Conservation (phyloP, 2,797 vertebrate genomes). For the Natrix natrix region DNA sequence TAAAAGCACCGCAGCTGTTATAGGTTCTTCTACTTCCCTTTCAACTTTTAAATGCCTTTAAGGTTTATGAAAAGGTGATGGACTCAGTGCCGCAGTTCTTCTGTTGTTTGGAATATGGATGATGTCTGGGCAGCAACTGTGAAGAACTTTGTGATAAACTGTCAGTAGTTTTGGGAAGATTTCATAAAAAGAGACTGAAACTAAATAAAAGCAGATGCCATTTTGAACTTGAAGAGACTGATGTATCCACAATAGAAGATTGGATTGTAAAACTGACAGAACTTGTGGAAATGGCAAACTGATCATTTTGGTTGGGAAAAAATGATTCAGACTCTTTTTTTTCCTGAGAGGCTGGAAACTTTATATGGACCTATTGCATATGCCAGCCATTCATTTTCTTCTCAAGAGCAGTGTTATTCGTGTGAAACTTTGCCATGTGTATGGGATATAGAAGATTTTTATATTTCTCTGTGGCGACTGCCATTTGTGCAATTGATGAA, state of each 20-base stretch:
- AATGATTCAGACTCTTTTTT: not conserved
- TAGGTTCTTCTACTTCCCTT: not conserved
- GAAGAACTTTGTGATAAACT: not conserved
- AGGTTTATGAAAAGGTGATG: not conserved
- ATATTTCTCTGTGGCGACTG: not conserved
- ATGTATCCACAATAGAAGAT: not conserved
- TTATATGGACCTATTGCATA: not conserved
- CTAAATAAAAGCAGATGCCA: not conserved
- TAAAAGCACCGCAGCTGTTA: not conserved
- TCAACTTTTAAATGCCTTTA: not conserved
- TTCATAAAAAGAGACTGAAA: not conserved
- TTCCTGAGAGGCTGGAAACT: not conserved
- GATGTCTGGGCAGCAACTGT: not conserved
- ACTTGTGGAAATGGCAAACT: not conserved
- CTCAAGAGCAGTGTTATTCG: not conserved
- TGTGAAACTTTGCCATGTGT: not conserved
- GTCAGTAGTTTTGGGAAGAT: not conserved
- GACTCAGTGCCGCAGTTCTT: not conserved
- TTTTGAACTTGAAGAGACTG: not conserved
- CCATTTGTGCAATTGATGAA: not conserved
- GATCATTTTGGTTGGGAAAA: not conserved
- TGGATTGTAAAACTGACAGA: not conserved
- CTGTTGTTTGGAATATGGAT: not conserved
- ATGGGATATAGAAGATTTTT: not conserved
- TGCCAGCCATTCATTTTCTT: not conserved